Evolutionary conservation across 2,113 vertebrate species (phyloP), one percentile per base, ranked within the genome.

Genomic region (Nerophis ophidion): DNA sequence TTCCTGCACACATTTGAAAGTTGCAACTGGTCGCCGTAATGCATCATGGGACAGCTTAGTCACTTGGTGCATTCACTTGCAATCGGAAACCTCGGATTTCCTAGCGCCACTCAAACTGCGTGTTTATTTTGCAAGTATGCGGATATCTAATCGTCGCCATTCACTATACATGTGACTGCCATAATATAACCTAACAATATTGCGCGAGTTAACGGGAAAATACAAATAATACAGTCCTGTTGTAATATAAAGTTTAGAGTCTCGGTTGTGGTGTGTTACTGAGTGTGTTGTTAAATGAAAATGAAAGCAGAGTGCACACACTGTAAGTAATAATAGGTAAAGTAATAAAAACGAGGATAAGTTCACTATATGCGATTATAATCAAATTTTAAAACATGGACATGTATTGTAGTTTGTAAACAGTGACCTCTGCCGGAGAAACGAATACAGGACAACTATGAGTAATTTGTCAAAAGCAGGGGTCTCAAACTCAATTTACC

Each of bases 1-100:
- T 6, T 66, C 78, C n/a, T 70, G 77, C 82, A 81, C 79, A 19
- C 8, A 81, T 88, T 85, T 82, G 67, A 88, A 88, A 57, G 63
- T 83, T 61, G 35, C 67, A 72, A 74, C 80, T 57, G 61, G 2
- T 52, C 1, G 0, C 0, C 72, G 76, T 71, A 56, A 1, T 74
- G 86, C 77, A 86, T 84, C 72, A 83, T 83, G 86, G 84, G 83
- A 80, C 61, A 61, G 8, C 2, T 45, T 5, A 9, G 0, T 8
- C 13, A 48, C 2, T 7, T 7, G 58, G 4, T 60, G 14, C 57
- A 15, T 46, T 56, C 54, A 56, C 9, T 34, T 10, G 12, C 17
- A 15, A 4, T 14, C 54, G 6, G n/a, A 42, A 56, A 17, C 13
- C n/a, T 40, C n/a, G 36, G 9, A 42, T 7, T 42, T 40, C 5